A percentile compares a stretch with the other conserved stretches of the same genome.
Evolutionary conservation across 2,888 invertebrate species (phyloP).

Genomic region (Prosopocoilus inquinatus): DNA sequence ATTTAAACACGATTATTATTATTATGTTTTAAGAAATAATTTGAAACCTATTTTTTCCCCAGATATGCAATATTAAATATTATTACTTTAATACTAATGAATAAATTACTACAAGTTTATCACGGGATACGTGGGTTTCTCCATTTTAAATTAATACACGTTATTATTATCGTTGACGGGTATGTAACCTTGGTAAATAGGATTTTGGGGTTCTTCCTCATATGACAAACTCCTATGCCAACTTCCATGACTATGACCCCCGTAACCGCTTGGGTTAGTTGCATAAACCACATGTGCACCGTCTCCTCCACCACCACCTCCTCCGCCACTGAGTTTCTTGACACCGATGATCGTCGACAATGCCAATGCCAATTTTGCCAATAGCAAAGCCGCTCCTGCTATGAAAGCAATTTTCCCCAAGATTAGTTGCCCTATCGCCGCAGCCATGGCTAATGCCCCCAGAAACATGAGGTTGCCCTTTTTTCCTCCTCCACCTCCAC

Average conservation of each 20-base stretch:
- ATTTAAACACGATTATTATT: too few relatives aligned
- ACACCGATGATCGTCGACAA: conserved; percentile 62
- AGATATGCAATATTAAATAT: too few relatives aligned
- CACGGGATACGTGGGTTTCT: not conserved
- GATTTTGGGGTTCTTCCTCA: conserved; percentile 13
- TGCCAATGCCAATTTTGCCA: conserved; percentile 65
- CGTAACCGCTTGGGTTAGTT: conserved; percentile 42
- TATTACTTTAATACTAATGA: not conserved
- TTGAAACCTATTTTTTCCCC: too few relatives aligned
- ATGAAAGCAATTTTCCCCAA: conserved; percentile 67
- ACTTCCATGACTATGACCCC: conserved; percentile 40
- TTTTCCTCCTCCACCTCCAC: conserved; percentile 29
- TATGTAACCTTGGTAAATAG: not conserved
- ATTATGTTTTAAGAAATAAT: too few relatives aligned
- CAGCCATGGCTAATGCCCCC: conserved; percentile 61
- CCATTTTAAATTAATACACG: not conserved
- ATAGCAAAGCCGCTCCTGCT: conserved; percentile 65
- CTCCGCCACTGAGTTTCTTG: conserved; percentile 59
- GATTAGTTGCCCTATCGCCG: conserved; percentile 64
- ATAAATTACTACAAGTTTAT: not conserved
- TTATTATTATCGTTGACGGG: not conserved
- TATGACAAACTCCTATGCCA: conserved; percentile 33
- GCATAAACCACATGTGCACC: conserved; percentile 55
- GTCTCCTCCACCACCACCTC: conserved; percentile 44
- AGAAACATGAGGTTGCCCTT: conserved; percentile 52